Evolutionary conservation across 2,113 vertebrate species (phyloP).

Genomic region (Syngnathoides biaculeatus): DNA sequence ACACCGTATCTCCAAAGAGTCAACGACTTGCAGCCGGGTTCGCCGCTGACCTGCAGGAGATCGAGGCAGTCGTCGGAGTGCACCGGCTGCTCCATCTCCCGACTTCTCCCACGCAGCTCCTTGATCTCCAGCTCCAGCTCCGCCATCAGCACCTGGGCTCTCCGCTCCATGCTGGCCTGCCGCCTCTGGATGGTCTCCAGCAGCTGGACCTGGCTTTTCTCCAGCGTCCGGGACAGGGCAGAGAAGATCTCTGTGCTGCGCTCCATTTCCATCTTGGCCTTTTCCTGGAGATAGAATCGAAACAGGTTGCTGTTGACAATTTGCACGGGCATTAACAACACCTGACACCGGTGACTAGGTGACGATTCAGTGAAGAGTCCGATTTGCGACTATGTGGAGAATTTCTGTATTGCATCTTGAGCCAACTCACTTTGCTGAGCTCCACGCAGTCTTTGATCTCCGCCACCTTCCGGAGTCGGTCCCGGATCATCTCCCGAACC

Average conservation of each 20-base stretch:
- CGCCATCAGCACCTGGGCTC: constrained; percentile 53
- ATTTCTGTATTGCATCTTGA: not conserved
- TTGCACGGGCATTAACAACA: too few relatives aligned
- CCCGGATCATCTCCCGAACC: constrained; percentile 70
- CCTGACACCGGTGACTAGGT: too few relatives aligned
- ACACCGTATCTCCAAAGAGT: not conserved
- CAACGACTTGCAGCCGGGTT: not conserved
- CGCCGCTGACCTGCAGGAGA: constrained; percentile 66
- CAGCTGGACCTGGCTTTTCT: constrained; percentile 56
- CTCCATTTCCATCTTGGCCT: constrained; percentile 57
- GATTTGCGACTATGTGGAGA: too few relatives aligned
- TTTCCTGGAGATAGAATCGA: constrained; percentile 41
- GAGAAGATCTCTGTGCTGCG: constrained; percentile 62
- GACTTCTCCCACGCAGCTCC: constrained; percentile 56
- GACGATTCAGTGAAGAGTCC: too few relatives aligned
- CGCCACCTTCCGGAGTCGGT: constrained; percentile 64
- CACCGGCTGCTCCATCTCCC: constrained; percentile 60
- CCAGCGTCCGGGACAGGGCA: constrained; percentile 46
- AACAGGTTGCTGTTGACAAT: not conserved
- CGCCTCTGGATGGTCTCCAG: constrained; percentile 55
- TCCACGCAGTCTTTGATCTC: constrained; percentile 65
- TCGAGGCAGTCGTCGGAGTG: constrained; percentile 68
- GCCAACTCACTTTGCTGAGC: constrained; percentile 67
- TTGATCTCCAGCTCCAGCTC: constrained; percentile 67
- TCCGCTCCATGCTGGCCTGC: constrained; percentile 53